A percentile compares a stretch with the other conserved stretches of the same genome.
Conservation (phyloP, 2,113 vertebrate species). For the Chlamydotis undulata region DNA sequence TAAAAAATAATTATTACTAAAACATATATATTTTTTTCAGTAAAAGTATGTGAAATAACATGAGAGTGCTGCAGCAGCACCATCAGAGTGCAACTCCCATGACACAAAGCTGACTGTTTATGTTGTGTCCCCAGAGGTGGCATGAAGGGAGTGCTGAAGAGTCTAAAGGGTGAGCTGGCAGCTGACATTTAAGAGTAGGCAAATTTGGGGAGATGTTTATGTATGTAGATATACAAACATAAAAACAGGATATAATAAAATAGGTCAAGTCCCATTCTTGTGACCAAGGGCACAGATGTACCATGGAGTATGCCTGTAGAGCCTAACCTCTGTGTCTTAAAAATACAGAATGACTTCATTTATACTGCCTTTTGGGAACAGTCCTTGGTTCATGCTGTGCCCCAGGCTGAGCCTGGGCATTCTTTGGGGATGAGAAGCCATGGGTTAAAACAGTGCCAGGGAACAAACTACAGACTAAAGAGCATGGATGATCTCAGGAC, state of each 20-base stretch:
- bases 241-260: background rate
- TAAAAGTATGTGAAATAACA: background rate
- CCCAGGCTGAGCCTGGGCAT: background rate
- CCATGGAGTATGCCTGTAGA: background rate
- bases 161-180: background rate
- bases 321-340: background rate
- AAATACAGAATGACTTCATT: background rate
- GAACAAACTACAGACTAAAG: background rate
- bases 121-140: background rate
- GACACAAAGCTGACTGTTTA: background rate
- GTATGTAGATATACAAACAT: background rate
- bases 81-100: background rate
- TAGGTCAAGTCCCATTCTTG: background rate
- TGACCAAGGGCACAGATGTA: accelerated
- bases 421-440: background rate
- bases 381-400: background rate
- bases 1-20: background rate
- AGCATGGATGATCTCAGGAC: background rate
- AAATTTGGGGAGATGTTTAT: background rate
- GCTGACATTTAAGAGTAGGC: background rate
- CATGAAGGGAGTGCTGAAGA: background rate
- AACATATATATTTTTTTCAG: background rate
- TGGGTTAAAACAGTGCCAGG: background rate
- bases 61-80: background rate
- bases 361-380: background rate